A percentile compares a stretch with the other conserved stretches of the same genome.
phyloP scores from a whole-genome alignment of 2,888 invertebrate species.

The Dryocosmus kuriphilus region DNA sequence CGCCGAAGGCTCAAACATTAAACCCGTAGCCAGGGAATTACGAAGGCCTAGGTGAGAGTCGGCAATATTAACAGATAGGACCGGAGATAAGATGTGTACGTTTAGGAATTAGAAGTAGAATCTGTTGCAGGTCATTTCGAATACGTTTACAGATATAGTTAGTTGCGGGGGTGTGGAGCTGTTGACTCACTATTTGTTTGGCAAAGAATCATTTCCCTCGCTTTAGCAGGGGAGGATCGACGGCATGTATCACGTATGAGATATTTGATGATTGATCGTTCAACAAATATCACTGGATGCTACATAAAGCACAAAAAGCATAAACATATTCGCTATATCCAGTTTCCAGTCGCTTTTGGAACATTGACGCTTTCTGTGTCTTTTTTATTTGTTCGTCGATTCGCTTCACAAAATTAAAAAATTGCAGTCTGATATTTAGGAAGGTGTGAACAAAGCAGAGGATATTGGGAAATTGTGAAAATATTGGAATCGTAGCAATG shows the following conservation, averaged over 20 bases:
- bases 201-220: slow-evolving; percentile 21
- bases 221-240: background rate
- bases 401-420: background rate
- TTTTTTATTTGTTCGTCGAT: background rate
- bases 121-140: background rate
- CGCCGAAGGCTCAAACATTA: slow-evolving; percentile 57
- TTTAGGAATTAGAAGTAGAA: slow-evolving; percentile 26
- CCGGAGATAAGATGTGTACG: slow-evolving; percentile 2
- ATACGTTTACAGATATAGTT: slow-evolving; percentile 2
- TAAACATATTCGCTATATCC: background rate
- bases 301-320: background rate
- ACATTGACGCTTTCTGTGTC: background rate
- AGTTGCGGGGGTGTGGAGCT: background rate
- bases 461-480: too few species aligned
- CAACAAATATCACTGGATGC: background rate
- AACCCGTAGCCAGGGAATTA: slow-evolving; percentile 57
- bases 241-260: background rate
- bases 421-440: too few species aligned
- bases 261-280: background rate
- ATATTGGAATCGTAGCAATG: too few species aligned
- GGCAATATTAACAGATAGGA: slow-evolving; percentile 28
- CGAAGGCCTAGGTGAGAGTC: slow-evolving; percentile 28
- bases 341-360: background rate
- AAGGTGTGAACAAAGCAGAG: too few species aligned
- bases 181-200: slow-evolving; percentile 14